Conservation (phyloP, 1,140 invertebrate genomes). For the Vollenhovia emeryi region DNA sequence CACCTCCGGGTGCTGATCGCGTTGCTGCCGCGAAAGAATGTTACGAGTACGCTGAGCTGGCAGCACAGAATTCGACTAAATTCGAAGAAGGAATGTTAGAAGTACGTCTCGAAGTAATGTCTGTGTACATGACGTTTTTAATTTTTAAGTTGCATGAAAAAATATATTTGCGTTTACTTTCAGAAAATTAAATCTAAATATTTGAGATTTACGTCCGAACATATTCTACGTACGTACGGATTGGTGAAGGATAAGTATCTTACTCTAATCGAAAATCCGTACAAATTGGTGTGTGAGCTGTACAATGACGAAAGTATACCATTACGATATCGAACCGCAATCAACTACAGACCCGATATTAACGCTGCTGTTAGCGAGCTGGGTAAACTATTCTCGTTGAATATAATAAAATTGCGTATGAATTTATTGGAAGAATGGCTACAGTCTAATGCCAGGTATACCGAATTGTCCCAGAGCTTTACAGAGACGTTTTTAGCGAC, state of each 20-base stretch:
- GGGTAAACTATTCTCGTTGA: conserved; percentile 76
- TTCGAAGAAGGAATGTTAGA: conserved; percentile 68
- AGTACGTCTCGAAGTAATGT: conserved; percentile 54
- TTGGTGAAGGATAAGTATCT: conserved; percentile 80
- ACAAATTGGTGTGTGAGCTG: conserved; percentile 78
- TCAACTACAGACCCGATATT: conserved; percentile 78
- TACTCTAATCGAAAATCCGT: conserved; percentile 75
- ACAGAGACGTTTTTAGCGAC: conserved; percentile 71
- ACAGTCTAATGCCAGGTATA: conserved; percentile 71
- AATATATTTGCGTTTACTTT: conserved; percentile 31
- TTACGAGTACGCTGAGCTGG: conserved; percentile 74
- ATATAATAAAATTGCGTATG: conserved; percentile 75
- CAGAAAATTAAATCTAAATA: conserved; percentile 81
- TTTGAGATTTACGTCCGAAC: conserved; percentile 78
- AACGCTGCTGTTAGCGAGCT: conserved; percentile 79
- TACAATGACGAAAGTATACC: conserved; percentile 83
- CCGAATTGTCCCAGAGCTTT: conserved; percentile 71
- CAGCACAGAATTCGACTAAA: conserved; percentile 33
- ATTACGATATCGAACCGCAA: conserved; percentile 71
- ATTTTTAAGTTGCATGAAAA: neutral
- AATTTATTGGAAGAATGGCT: conserved; percentile 82
- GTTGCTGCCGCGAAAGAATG: conserved; percentile 82
- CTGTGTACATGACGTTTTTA: neutral
- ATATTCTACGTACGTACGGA: conserved; percentile 80
- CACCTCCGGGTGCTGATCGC: conserved; percentile 83